Evolutionary conservation across 1,140 invertebrate species (phyloP), one percentile per base, ranked within the genome.

Genomic region (Paralvinella palmiformis): DNA sequence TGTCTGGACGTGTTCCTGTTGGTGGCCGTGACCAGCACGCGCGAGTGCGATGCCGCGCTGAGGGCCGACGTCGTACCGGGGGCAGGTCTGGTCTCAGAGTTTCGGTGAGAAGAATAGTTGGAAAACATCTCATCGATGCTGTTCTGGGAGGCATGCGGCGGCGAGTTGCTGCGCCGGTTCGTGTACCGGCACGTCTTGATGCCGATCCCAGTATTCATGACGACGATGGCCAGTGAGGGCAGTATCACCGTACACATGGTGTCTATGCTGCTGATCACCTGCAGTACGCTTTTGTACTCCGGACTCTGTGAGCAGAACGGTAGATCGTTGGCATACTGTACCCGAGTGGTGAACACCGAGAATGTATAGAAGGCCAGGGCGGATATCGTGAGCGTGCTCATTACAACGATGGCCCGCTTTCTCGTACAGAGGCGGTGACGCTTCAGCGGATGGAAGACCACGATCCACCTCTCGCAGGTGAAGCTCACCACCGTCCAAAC

Each of bases 401-500:
- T 65, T 22, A 90, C 80, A 0, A 87, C 83, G 1, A 80, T 77
- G 70, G 91, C 89, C 22, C 89, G 79, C 0, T 83, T 77, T 0
- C 90, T 86, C 0, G 90, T 91, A 73, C 90, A 92, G 74, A 91
- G 84, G 1, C 84, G 83, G 32, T 87, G 88, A 1, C 89, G 80
- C 37, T 84, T 83, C 36, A 92, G 71, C 0, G 91, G 91, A 73
- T 89, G 88, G 65, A 86, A 83, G 1, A 92, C 72, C 0, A 89
- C 90, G 7, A 92, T 85, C 73, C 90, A 91, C 22, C 90, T 77
- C 73, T 92, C 91, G 0, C 89, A 84, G 0, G 90, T 91, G 74
- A 92, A 91, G 3, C 89, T 87, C 3, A 91, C 88, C 1, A 90
- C 88, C 50, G 90, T 83, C 89, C 89, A 91, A 0, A 88, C 86